Evolutionary conservation across 2,113 vertebrate genomes (phyloP).

Genomic region (Nycticebus coucang): DNA sequence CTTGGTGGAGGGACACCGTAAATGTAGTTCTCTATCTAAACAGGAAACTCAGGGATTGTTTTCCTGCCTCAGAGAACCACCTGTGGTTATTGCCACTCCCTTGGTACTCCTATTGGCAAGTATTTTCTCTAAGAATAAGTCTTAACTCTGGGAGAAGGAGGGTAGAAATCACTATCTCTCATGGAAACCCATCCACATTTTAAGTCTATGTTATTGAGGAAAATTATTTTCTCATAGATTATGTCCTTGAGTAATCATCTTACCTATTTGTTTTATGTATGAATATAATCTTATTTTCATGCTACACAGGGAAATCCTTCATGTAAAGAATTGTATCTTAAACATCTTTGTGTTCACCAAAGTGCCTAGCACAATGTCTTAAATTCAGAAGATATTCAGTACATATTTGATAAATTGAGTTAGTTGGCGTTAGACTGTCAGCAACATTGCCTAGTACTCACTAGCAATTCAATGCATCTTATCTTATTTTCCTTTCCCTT

Average conservation of each 20-base stretch:
- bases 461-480: conserved; percentile 18
- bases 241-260: neutral
- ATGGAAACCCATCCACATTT: neutral
- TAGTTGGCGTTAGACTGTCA: conserved; percentile 6
- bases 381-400: neutral
- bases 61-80: neutral
- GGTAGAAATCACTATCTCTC: neutral
- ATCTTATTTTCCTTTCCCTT: conserved; percentile 41
- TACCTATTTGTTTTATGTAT: neutral
- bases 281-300: neutral
- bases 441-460: neutral
- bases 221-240: conserved; percentile 30
- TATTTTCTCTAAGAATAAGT: neutral
- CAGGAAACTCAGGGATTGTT: neutral
- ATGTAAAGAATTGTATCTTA: neutral
- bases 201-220: neutral
- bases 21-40: neutral
- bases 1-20: neutral
- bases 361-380: neutral
- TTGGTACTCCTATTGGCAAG: neutral
- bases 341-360: neutral
- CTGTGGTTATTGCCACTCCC: neutral
- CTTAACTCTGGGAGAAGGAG: neutral
- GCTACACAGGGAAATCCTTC: neutral
- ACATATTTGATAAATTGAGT: neutral